Evolutionary conservation across 2,888 invertebrate genomes (phyloP), one percentile per base, ranked within the genome.

Genomic region (Melinaea marsaeus): DNA sequence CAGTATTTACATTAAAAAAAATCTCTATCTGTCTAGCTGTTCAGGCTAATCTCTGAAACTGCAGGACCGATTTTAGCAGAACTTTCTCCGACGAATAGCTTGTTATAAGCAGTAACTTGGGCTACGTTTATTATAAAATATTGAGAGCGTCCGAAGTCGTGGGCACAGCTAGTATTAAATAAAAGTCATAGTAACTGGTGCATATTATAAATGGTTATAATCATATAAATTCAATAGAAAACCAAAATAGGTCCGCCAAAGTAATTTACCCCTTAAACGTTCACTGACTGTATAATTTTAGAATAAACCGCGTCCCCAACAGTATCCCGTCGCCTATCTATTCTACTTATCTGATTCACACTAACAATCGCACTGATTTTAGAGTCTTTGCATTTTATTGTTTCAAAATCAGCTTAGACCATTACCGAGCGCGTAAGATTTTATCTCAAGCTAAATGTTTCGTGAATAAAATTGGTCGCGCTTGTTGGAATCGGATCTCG

Each of bases 381-480:
- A 74, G 72, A 73, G 76, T 73, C 79, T 78, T 81, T 81, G 80
- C 80, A 70, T 74, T 73, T 71, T 72, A 74, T 74, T 72, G 74
- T 74, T 74, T 74, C 70, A 72, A 73, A 73, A 71, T 73, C 72
- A 72, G 69, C 69, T 72, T 64, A 70, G 72, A 71, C 75, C 73
- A 79, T 75, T 82, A 80, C 78, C 78, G 79, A 74, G 78, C 77
- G 76, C 73, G 72, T 75, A 73, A 80, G 89, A 90, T 89, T 78
- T 80, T 86, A 89, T 90, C 90, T 77, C 71, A 72, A 79, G 81
- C 83, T 84, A 87, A 88, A 88, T 87, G 88, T 88, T 89, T 85
- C 83, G 81, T 83, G 87, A 82, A 88, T 88, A 87, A 90, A 87
- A 89, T 90, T 85, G 87, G 88, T 86, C 84, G 81, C 86, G 86